Base-by-base conservation (phyloP, 2,888 invertebrate genomes). In the Ectemnius cavifrons region DNA sequence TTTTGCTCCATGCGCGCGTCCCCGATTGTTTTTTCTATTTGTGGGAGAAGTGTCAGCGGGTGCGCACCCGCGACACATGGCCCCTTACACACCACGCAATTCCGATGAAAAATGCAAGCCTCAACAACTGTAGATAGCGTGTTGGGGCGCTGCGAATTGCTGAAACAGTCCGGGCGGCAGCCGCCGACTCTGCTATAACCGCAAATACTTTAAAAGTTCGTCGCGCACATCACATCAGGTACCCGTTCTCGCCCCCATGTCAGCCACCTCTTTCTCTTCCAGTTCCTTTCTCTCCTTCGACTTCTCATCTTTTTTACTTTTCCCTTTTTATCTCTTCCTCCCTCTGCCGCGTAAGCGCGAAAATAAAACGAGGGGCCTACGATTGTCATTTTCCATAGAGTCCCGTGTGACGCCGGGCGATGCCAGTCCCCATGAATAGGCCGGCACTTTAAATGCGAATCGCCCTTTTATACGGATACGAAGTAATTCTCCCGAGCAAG, bases 331-430 rank as follows among this genome's bases (percentile, higher is more conserved):
- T 13, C 18, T 16, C 16, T 4, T 27, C 11, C 8, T 13, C 27
- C 16, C 52, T 64, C 52, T 18, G 23, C 23, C 37, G 37, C 37
- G 37, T 37, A 37, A 6, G 37, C 37, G 37, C 37, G 37, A 37
- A 37, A 37, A 37, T n/a, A 61, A 59, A 46, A 60, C 71, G 67
- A 73, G 62, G 63, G 63, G 64, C 37, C 47, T 16, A 59, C 70
- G 73, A 78, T 78, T 77, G 77, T 78, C 77, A 73, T 71, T 71
- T 68, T 77, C 71, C 73, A 68, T 70, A 61, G 63, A 49, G 64
- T 56, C 63, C 27, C 68, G 71, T 67, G 58, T 58, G 59, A 68
- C 73, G 18, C 28, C 37, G 37, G 52, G 20, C 57, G 69, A 58
- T 46, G 59, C 67, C 63, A 71, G 62, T 58, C 27, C 37, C 58